Conservation (phyloP, 2,113 vertebrate genomes). For the Acrocephalus arundinaceus region DNA sequence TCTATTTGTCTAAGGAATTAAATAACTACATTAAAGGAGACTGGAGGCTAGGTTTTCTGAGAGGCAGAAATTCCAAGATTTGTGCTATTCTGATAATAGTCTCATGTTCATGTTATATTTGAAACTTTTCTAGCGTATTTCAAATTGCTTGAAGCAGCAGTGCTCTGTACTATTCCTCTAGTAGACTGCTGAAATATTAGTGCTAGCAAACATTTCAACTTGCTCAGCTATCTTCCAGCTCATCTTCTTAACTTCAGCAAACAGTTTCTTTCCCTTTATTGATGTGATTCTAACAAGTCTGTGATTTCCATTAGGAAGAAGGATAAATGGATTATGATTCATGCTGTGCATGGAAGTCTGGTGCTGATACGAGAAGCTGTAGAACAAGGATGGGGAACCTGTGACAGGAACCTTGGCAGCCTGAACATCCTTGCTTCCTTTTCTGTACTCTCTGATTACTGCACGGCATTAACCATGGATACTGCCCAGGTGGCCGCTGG, state of each 20-base stretch:
- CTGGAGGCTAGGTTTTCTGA: neutral
- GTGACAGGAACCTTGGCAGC: neutral
- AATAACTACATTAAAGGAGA: neutral
- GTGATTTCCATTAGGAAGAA: neutral
- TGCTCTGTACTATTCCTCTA: neutral
- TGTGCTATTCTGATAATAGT: neutral
- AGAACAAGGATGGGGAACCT: neutral
- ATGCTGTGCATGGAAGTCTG: fast-evolving
- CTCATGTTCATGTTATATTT: neutral
- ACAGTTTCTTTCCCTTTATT: neutral
- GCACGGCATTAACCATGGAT: neutral
- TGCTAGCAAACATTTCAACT: constrained; percentile 1
- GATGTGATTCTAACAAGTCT: neutral
- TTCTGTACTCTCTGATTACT: neutral
- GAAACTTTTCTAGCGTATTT: neutral
- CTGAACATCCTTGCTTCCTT: neutral
- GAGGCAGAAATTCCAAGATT: neutral
- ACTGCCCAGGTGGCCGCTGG: neutral
- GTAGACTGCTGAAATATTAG: neutral
- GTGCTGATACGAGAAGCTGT: neutral
- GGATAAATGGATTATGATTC: neutral
- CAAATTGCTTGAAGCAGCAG: neutral
- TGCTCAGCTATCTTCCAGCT: neutral
- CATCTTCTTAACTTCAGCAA: neutral
- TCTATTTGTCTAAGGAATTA: neutral